These are phyloP conservation scores for Ia io DNA, from an alignment of 2,113 vertebrate genomes.

Conservation along the genomic window DNA sequence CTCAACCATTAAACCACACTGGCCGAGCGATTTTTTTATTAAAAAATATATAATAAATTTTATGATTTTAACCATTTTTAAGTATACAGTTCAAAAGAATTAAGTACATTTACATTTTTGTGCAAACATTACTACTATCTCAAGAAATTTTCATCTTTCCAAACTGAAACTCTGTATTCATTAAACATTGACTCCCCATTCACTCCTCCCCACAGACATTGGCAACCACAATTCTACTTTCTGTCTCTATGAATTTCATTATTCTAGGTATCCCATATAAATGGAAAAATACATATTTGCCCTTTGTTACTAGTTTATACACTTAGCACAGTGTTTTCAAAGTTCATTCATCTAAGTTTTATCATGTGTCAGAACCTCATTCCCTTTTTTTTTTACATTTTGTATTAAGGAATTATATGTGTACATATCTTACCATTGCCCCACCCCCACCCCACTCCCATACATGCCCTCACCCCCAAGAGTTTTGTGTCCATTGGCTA, in stretches of 20 bases:
- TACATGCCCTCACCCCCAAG: too few species aligned
- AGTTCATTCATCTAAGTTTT: background rate
- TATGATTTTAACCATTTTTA: background rate
- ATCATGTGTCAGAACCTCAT: background rate
- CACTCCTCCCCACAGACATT: background rate
- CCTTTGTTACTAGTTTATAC: background rate
- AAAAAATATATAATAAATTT: background rate
- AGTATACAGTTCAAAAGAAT: background rate
- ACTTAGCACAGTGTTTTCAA: background rate
- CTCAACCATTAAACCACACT: too few species aligned
- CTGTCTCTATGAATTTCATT: background rate
- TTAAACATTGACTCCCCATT: background rate
- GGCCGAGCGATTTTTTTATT: background rate
- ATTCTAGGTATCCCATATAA: background rate
- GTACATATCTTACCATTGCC: too few species aligned
- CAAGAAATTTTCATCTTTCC: background rate
- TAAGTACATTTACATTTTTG: background rate
- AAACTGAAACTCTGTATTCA: background rate
- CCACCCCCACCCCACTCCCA: too few species aligned
- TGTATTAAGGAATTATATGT: too few species aligned
- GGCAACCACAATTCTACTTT: background rate
- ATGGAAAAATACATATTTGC: background rate
- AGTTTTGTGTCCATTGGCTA: too few species aligned
- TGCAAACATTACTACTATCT: background rate
- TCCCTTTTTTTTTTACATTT: too few species aligned